These are phyloP conservation scores for Microlaimidae sp. DNA, from an alignment of 2,888 invertebrate genomes.

Conservation along the genomic window DNA sequence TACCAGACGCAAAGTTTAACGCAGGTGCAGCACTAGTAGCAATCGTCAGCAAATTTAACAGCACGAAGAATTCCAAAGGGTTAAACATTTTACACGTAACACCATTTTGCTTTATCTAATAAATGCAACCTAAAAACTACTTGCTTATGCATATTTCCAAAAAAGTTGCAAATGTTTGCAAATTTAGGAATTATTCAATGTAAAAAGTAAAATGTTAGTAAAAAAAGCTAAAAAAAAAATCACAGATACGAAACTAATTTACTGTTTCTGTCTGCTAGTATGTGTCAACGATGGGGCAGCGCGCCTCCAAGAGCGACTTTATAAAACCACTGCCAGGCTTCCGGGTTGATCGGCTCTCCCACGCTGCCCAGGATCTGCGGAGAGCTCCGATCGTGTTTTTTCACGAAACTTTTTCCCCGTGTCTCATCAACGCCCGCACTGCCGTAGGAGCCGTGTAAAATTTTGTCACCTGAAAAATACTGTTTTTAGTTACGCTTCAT, in stretches of 20 bases:
- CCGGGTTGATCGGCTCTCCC: constrained; percentile 95
- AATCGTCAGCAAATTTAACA: too few relatives aligned
- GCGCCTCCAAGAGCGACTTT: constrained; percentile 37
- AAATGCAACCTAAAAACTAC: too few relatives aligned
- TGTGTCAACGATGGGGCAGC: constrained; percentile 75
- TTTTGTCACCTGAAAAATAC: constrained; percentile 49
- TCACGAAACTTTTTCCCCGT: constrained; percentile 62
- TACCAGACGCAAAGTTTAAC: too few relatives aligned
- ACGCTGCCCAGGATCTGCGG: constrained; percentile 79
- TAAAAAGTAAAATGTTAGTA: too few relatives aligned
- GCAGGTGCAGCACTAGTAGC: too few relatives aligned
- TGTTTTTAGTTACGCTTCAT: neutral
- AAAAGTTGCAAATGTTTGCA: too few relatives aligned
- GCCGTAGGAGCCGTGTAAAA: constrained; percentile 98
- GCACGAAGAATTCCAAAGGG: too few relatives aligned
- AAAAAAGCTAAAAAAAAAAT: neutral
- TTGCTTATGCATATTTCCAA: too few relatives aligned
- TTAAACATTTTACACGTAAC: too few relatives aligned
- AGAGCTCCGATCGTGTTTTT: constrained; percentile 49
- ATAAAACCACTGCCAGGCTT: constrained; percentile 74
- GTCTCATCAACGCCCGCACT: constrained; percentile 84
- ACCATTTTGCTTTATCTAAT: too few relatives aligned
- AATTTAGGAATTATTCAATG: too few relatives aligned
- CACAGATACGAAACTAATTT: too few relatives aligned
- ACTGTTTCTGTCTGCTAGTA: constrained; percentile 98